phyloP scores from a whole-genome alignment of 1,140 invertebrate genomes.

The Agrilus planipennis region DNA sequence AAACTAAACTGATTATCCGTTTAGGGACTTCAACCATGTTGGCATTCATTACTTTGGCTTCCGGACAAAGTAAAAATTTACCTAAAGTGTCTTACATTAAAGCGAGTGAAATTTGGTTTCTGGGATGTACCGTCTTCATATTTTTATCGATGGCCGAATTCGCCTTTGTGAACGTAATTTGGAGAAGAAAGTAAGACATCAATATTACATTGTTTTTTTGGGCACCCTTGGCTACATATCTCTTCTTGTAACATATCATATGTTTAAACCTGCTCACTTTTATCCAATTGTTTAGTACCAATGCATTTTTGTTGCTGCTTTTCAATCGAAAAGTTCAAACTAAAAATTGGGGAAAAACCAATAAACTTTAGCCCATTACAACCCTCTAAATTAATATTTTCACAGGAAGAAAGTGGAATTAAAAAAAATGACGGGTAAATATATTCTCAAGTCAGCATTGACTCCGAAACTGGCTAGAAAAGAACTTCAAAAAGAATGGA shows the following conservation, averaged over 20 bases:
- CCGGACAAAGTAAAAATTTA: conserved; percentile 67
- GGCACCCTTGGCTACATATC: not conserved
- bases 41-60: conserved; percentile 75
- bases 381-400: conserved; percentile 9
- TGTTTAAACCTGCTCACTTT: too few species aligned
- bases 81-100: conserved; percentile 87
- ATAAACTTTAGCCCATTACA: too few species aligned
- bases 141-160: conserved; percentile 79
- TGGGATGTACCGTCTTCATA: conserved; percentile 74
- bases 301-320: too few species aligned
- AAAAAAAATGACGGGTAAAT: conserved; percentile 72
- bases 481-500: conserved; percentile 45
- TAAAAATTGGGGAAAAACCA: too few species aligned
- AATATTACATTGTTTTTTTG: not conserved
- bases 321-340: too few species aligned
- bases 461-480: conserved; percentile 61
- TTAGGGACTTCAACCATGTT: conserved; percentile 72
- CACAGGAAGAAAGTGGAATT: conserved; percentile 64
- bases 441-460: conserved; percentile 69
- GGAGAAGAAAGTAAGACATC: conserved; percentile 55
- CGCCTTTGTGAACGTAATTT: conserved; percentile 82
- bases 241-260: too few species aligned
- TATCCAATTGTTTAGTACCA: not conserved
- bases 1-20: conserved; percentile 1
- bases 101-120: conserved; percentile 79